Evolutionary conservation across 2,888 invertebrate genomes (phyloP), one percentile per base, ranked within the genome.

Genomic region (Allophyes oxyacanthae): DNA sequence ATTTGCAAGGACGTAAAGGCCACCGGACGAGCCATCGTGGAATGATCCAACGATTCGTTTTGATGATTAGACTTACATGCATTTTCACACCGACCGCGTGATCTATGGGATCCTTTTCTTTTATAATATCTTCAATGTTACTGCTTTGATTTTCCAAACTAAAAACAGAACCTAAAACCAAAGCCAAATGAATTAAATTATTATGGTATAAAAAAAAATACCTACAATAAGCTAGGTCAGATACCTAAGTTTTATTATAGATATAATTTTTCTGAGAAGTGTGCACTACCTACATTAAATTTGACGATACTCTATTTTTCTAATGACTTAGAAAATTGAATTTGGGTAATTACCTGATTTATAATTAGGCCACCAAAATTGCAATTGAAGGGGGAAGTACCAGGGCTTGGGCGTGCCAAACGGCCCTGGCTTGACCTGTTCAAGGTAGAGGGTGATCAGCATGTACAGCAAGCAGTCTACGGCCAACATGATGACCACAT

Each of bases 361-460:
- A n/a, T 54, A 64, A 15, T 46, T 72, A 4, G 87, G 80, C 38
- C 81, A 91, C 96, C 96, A 96, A 78, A 94, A 96, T 0, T 83
- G 77, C 20, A 88, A 85, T 36, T 95, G 95, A 45, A 98, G 94
- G 0, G 96, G 95, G 81, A 98, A 99, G 81, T 98, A 96, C 96
- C 97, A 98, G 25, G 96, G 96, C 62, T 96, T 95, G 0, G 97
- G 96, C 0, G 98, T 96, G 3, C 98, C 98, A 84, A 95, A 98
- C 10, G 97, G 96, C 8, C 98, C 98, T 0, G 99, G 99, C 63
- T 96, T 94, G 8, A 99, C 95, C 69, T 97, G 97, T 86, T 99
- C 98, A 26, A 98, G 89, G 83, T 99, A 99, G 70, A 98, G 91
- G 0, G 98, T 96, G 33, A 98, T 85, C 2, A 96, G 55, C 84